phyloP scores from a whole-genome alignment of 2,797 vertebrate species.

The Parauchenoglanis punctatus region DNA sequence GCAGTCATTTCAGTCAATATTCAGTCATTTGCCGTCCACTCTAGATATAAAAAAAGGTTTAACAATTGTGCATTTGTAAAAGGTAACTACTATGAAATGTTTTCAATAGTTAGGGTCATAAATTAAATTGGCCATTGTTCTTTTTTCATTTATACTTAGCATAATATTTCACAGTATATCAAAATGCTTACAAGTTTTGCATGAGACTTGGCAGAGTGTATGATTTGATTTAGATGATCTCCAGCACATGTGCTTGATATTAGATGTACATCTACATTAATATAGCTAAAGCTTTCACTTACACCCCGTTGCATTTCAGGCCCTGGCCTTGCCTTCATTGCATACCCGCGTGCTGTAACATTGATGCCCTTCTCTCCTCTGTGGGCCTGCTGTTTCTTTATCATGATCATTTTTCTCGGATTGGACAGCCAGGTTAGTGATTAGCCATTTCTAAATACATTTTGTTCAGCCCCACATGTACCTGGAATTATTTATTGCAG shows the following conservation, averaged over 20 bases:
- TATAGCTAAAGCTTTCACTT: background rate
- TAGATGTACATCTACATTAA: background rate
- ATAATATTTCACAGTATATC: background rate
- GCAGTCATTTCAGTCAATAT: background rate
- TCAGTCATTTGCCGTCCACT: background rate
- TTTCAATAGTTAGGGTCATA: background rate
- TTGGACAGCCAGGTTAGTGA: conserved; percentile 90
- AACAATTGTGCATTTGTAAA: background rate
- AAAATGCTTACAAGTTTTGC: no score
- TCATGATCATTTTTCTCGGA: conserved; percentile 93
- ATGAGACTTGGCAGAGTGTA: background rate
- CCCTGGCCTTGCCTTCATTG: conserved; percentile 94
- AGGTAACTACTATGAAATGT: background rate
- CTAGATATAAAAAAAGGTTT: background rate
- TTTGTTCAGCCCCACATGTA: background rate
- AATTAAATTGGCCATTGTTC: background rate
- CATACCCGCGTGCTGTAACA: conserved; percentile 90
- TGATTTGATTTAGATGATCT: background rate
- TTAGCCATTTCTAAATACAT: background rate
- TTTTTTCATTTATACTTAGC: background rate
- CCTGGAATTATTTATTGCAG: background rate
- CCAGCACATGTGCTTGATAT: background rate
- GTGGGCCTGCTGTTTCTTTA: conserved; percentile 94
- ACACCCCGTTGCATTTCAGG: conserved; percentile 69
- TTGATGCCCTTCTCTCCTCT: conserved; percentile 94